Conservation (phyloP, 1,140 invertebrate species). For the Euschistus heros region DNA sequence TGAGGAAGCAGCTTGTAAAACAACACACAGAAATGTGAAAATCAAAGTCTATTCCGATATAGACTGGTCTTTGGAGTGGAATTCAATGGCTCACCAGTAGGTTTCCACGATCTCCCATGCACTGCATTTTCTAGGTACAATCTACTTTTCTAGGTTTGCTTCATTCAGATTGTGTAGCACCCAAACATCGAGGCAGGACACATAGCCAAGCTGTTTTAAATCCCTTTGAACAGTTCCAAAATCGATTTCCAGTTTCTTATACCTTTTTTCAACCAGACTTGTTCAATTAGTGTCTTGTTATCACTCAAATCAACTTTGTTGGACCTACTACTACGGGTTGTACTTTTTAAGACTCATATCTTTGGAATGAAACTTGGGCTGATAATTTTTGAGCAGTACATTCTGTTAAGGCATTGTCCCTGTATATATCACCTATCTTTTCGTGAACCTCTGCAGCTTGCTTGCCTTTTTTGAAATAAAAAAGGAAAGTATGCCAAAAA, state of each 20-base stretch:
- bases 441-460: background rate
- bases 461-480: background rate
- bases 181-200: background rate
- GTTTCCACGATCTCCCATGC: background rate
- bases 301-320: background rate
- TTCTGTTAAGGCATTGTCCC: background rate
- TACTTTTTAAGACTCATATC: background rate
- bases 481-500: background rate
- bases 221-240: too few species aligned
- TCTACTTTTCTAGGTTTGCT: background rate
- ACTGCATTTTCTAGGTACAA: background rate
- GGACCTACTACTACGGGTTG: too few species aligned
- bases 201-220: background rate
- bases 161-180: background rate
- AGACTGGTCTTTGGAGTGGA: too few species aligned
- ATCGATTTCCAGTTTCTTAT: background rate
- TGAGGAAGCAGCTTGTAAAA: background rate
- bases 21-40: background rate
- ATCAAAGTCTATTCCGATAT: too few species aligned
- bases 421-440: background rate
- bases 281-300: background rate
- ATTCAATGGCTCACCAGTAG: background rate
- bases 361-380: background rate
- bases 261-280: background rate
- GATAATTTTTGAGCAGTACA: background rate